Base-by-base conservation (phyloP, 2,797 vertebrate genomes). In the Spinus olivaceus region DNA sequence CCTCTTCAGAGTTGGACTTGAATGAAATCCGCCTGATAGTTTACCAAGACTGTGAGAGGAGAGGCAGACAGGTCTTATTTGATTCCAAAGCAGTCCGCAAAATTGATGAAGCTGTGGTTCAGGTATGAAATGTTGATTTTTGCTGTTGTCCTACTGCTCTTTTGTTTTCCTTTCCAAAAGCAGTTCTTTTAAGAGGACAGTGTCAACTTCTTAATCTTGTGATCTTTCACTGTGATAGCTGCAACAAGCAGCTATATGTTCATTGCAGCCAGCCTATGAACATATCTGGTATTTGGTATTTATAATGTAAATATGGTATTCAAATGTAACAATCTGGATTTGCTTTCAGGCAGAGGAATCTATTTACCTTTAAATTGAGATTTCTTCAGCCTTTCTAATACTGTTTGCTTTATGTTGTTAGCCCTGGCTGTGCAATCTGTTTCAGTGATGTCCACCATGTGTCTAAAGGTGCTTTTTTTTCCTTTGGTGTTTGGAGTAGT, bases 41-140 rank as follows among this genome's bases (percentile, higher is more conserved):
- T 88, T 99, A 98, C 96, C 98, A 99, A 85, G 98, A 99, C 93
- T 99, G 98, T 88, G 98, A 99, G 95, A 98, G 98, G 85, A 97
- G 98, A 72, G 98, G 98, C 65, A 97, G 98, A 85, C 98, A 99
- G 96, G 98, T 99, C 85, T 97, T 99, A 49, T 98, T 99, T 91
- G 98, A 99, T 96, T 99, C 98, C 80, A 99, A 98, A 97, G 98
- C 98, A 33, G 97, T 99, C 83, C 97, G 95, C 88, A 98, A 98
- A 97, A 93, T 97, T 32, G 98, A 98, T 63, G 97, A 97, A 88
- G 91, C 88, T 37, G 94, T 97, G 9, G 35, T 97, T 78, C 98
- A 98, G 98, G 98, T 99, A 98, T 33, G 97, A 89, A 70, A 76
- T 87, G 6, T 16, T 47, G 18, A 56, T 83, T 83, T 83, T 63